A percentile compares a stretch with the other conserved stretches of the same genome.
Conservation (phyloP, 1,140 invertebrate species). For the Euura saliciscinereae region DNA sequence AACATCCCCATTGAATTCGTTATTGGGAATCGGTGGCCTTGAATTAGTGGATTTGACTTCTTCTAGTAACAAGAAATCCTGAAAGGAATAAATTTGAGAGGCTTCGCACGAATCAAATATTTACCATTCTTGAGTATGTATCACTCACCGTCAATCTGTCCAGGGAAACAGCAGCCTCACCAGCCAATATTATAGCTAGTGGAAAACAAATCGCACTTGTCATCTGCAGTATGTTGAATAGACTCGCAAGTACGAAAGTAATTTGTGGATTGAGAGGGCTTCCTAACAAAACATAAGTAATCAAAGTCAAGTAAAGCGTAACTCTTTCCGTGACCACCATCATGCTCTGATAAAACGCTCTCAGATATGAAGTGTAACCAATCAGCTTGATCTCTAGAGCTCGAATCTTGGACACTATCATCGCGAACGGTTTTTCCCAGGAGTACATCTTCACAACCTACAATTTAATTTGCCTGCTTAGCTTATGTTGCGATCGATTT, state of each 20-base stretch:
- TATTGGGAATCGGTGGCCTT: background rate
- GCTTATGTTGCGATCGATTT: too few species aligned
- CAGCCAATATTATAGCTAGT: slow-evolving; percentile 68
- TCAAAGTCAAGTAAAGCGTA: slow-evolving; percentile 75
- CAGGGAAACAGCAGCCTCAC: slow-evolving; percentile 72
- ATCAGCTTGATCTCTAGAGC: slow-evolving; percentile 72
- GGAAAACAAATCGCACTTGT: slow-evolving; percentile 75
- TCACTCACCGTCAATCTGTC: slow-evolving; percentile 57
- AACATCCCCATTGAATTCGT: background rate
- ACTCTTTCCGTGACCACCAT: slow-evolving; percentile 76
- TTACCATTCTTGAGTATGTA: too few species aligned
- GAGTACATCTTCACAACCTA: slow-evolving; percentile 82
- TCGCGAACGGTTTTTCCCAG: slow-evolving; percentile 75
- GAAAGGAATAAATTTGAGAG: slow-evolving; percentile 13
- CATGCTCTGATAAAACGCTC: slow-evolving; percentile 72
- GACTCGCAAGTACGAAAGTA: slow-evolving; percentile 67
- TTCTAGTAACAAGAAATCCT: slow-evolving; percentile 69
- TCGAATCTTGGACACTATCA: slow-evolving; percentile 61
- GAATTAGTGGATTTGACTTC: slow-evolving; percentile 50
- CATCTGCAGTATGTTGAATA: slow-evolving; percentile 70
- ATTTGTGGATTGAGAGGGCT: slow-evolving; percentile 72
- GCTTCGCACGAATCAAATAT: too few species aligned
- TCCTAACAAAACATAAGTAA: slow-evolving; percentile 71
- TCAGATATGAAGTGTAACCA: slow-evolving; percentile 70
- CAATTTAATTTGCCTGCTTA: background rate